Evolutionary conservation across 1,140 invertebrate genomes (phyloP), one percentile per base, ranked within the genome.

Genomic region (Drosophila nasuta): DNA sequence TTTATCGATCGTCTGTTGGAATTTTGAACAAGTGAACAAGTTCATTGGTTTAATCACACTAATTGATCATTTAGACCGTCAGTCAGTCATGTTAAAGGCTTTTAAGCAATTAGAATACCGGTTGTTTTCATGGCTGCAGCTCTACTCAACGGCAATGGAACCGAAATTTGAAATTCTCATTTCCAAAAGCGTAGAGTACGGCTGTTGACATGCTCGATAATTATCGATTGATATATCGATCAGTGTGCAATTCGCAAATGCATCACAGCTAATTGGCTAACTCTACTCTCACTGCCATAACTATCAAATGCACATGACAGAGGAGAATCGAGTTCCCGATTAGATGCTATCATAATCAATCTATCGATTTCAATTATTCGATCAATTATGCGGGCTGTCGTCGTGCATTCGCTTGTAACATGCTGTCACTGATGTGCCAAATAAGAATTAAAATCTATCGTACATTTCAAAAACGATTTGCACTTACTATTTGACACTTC

Each of bases 371-470:
- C 43, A n/a, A 54, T 20, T 43, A 13, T 43, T 38, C 35, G 35
- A 38, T 38, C 35, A 38, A 25, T 38, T 10, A 10, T 38, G 8
- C 30, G 30, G 17, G 30, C 38, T 62, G 71, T 48, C 28, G 35
- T 64, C 7, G 20, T 38, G 59, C 56, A 46, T 54, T 48, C 35
- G 43, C 48, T 74, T 56, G 49, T 77, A 51, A 81, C 65, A 69
- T 62, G 69, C 75, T 77, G 79, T 69, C 70, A 69, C 79, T 81
- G 69, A 77, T 58, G 69, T 74, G 79, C 64, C 79, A 82, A 77
- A 81, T 69, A 74, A 68, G 62, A 68, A 43, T 68, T 33, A n/a
- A 63, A 52, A 38, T 63, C 54, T 10, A 38, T 38, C 35, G 66
- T 60, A 60, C 57, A 56, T 46, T 56, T 66, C 45, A 35, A 15